phyloP scores from a whole-genome alignment of 2,113 vertebrate genomes.

The Entomyzon cyanotis region DNA sequence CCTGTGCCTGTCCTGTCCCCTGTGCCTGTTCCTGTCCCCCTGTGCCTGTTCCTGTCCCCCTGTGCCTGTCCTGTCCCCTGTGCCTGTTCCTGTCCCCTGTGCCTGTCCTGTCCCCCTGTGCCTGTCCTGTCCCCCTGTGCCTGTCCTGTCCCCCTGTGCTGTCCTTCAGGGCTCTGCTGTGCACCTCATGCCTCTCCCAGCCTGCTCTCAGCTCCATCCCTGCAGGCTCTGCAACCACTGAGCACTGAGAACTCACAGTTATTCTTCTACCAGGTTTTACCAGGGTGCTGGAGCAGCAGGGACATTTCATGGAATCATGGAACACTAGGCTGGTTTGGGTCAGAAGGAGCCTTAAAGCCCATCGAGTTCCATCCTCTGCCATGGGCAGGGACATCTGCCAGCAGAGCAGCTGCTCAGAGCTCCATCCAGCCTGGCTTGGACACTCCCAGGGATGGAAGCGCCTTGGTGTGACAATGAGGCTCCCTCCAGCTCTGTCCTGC shows the following conservation, averaged over 20 bases:
- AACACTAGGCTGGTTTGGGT: fast-evolving
- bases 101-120: no score
- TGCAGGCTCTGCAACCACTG: fast-evolving
- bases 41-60: no score
- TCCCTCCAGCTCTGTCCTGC: neutral
- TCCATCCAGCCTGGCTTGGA: neutral
- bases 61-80: no score
- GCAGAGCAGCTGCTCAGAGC: neutral
- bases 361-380: neutral
- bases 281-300: neutral
- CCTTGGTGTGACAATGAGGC: fast-evolving
- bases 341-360: neutral
- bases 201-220: neutral
- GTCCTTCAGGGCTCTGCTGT: neutral
- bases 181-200: fast-evolving
- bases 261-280: fast-evolving
- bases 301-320: fast-evolving
- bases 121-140: no score
- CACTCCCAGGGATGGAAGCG: neutral
- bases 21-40: no score
- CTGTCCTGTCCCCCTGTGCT: no score
- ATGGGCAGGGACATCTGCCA: neutral
- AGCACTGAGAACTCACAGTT: fast-evolving
- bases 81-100: no score
- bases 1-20: no score